Base-by-base conservation (phyloP, 2,113 vertebrate species). In the Megaleporinus macrocephalus region DNA sequence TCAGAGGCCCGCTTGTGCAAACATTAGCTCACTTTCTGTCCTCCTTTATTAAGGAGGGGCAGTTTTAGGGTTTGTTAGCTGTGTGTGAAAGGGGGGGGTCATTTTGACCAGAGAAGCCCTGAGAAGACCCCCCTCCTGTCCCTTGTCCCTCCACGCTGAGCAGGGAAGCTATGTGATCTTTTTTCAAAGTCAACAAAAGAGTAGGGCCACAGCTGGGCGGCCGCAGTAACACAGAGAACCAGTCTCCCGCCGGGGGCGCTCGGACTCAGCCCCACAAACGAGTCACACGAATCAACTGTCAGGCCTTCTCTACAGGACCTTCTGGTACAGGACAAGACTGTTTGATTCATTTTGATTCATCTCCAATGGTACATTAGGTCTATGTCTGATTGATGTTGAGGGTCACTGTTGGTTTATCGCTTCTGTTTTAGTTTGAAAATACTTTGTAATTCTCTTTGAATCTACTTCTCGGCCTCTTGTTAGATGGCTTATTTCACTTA, bases 141-240 rank as follows among this genome's bases (percentile, higher is more conserved):
- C 24, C 75, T 80, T 78, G 70, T 78, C 83, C 80, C 77, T 57
- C 72, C 79, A 82, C 72, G 41, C 83, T 83, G 80, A 69, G 83
- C 61, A 51, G 69, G 87, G 88, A 90, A 88, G 90, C 89, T 90
- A 91, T 94, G 91, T 94, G 93, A 95, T 94, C 93, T 91, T 90
- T 88, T 88, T 83, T 86, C 78, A 93, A 93, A 92, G 90, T 94
- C 91, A 93, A 92, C 93, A 92, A 85, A 88, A 92, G 91, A 88
- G 86, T 85, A 88, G 89, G 90, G 89, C 90, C 90, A 90, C 92
- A 94, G 91, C 90, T 92, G 92, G 91, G 84, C 81, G 75, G 59
- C 82, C 41, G 79, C 68, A 85, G 87, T 89, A 91, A 91, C 90
- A 91, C 85, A 89, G 90, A 89, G 92, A 92, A 92, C 90, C 86